These are phyloP conservation scores for Anisognathus igniventris DNA, from an alignment of 2,797 vertebrate genomes.

Conservation along the genomic window DNA sequence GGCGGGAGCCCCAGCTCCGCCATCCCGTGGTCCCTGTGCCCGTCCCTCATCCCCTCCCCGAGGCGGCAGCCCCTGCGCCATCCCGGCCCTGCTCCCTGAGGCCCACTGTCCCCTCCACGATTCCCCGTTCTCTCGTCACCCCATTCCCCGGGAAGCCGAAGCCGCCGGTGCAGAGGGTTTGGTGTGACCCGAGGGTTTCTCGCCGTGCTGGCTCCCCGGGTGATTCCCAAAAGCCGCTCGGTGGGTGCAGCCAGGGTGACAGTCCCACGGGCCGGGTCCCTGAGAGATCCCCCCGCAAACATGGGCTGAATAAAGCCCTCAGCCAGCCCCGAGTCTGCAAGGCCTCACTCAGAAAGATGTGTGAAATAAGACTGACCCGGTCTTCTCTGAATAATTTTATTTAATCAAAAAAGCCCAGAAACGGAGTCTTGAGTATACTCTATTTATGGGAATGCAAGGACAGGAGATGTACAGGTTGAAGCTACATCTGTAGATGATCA, in stretches of 20 bases:
- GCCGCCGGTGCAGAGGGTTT: not conserved
- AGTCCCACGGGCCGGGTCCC: too few species aligned
- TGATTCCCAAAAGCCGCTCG: not conserved
- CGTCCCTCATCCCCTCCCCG: accelerated
- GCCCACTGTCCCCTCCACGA: accelerated
- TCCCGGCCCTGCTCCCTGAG: not conserved
- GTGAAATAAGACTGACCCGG: not conserved
- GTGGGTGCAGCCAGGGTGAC: not conserved
- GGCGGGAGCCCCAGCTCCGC: too few species aligned
- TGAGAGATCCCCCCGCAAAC: too few species aligned
- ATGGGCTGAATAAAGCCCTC: not conserved
- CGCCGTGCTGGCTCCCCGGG: too few species aligned
- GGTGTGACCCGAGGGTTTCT: not conserved
- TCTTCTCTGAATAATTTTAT: slow-evolving; percentile 40
- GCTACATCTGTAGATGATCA: slow-evolving; percentile 62
- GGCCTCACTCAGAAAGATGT: accelerated
- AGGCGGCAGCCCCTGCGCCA: not conserved
- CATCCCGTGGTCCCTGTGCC: accelerated
- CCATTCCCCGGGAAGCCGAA: not conserved
- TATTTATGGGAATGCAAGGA: slow-evolving; percentile 74
- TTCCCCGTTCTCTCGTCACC: not conserved
- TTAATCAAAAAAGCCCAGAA: slow-evolving; percentile 63
- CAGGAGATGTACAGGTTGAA: slow-evolving; percentile 71
- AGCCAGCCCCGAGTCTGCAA: accelerated
- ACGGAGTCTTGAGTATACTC: slow-evolving; percentile 42